Conservation (phyloP, 2,797 vertebrate genomes). For the Eidolon dupreanum region DNA sequence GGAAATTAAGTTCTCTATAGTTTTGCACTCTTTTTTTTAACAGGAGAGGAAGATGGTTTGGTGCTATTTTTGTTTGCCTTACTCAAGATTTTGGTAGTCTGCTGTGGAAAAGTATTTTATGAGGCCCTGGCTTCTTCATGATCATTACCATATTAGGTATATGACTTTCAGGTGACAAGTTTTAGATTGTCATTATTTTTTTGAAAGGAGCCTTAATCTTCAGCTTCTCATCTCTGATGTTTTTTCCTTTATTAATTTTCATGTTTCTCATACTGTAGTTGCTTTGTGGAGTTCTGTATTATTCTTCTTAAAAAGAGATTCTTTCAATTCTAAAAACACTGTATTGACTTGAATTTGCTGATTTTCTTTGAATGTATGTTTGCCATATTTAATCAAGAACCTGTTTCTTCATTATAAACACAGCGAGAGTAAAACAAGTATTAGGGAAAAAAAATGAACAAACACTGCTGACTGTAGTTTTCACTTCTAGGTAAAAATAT, state of each 20-base stretch:
- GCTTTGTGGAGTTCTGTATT: not conserved
- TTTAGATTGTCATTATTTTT: constrained; percentile 18
- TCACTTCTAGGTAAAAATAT: constrained; percentile 45
- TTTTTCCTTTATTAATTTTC: not conserved
- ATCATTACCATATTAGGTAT: not conserved
- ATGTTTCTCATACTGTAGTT: not conserved
- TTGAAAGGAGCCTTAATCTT: not conserved
- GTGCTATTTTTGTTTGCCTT: not conserved
- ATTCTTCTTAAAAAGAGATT: not conserved
- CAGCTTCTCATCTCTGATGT: not conserved
- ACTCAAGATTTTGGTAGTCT: not conserved
- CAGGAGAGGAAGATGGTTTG: not conserved
- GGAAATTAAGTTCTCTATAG: not conserved
- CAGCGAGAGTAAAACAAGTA: not conserved
- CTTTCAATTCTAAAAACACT: constrained; percentile 6
- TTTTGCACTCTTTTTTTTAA: not conserved
- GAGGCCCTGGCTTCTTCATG: not conserved
- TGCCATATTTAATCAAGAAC: constrained; percentile 1
- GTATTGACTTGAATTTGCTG: not conserved
- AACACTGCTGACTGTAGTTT: not conserved
- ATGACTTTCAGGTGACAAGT: not conserved
- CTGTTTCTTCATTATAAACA: constrained; percentile 20
- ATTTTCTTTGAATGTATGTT: not conserved
- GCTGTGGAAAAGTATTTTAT: not conserved
- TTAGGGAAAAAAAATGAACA: not conserved